Percentiles rank a stretch among this genome's conserved stretches.
These are phyloP conservation scores for Pollimyrus isidori DNA, from an alignment of 2,113 vertebrate genomes.

Conservation along the genomic window DNA sequence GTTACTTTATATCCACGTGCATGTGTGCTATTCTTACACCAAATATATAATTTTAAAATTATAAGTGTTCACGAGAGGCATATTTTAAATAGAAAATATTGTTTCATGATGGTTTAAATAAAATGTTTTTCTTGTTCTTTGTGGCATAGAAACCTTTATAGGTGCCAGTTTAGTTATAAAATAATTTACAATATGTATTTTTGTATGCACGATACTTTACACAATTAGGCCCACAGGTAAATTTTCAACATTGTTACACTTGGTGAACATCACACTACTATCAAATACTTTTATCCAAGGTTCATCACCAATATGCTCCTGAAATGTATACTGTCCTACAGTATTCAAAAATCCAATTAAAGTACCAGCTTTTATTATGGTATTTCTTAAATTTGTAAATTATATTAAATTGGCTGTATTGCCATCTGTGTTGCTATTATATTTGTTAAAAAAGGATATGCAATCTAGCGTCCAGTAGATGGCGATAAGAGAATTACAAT, in stretches of 20 bases:
- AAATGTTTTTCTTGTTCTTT: neutral
- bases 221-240: neutral
- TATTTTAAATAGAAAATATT: neutral
- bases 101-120: neutral
- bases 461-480: neutral
- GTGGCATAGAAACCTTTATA: neutral
- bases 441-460: neutral
- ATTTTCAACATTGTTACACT: neutral
- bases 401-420: neutral
- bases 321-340: neutral
- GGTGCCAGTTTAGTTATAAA: neutral
- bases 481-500: neutral
- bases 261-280: neutral
- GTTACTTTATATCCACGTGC: neutral
- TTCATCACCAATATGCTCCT: neutral
- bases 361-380: neutral
- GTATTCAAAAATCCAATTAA: neutral
- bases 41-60: neutral
- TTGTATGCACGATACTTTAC: neutral
- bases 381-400: neutral
- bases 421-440: neutral
- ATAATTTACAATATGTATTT: neutral
- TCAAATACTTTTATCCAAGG: neutral
- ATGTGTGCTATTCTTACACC: neutral
- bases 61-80: neutral